These are phyloP conservation scores for Holacanthella duospinosa DNA, from an alignment of 2,888 invertebrate species.

Conservation along the genomic window DNA sequence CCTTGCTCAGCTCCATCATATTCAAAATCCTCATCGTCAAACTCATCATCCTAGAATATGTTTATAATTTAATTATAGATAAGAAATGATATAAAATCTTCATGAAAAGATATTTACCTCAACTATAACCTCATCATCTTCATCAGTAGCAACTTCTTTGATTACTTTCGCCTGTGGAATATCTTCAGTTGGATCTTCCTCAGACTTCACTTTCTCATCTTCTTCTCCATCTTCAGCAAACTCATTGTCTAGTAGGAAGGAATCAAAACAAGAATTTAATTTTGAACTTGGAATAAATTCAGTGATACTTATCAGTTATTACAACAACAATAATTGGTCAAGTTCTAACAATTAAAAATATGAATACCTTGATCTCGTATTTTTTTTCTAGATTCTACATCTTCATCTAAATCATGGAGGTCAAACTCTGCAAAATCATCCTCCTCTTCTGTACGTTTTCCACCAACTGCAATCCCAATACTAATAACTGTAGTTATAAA, in stretches of 20 bases:
- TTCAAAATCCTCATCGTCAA: slow-evolving; percentile 35
- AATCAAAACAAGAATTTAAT: too few relatives aligned
- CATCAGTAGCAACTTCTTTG: slow-evolving; percentile 17
- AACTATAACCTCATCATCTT: slow-evolving; percentile 31
- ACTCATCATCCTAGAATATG: slow-evolving; percentile 29
- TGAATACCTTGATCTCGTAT: neutral
- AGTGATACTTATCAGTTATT: too few relatives aligned
- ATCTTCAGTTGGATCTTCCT: slow-evolving; percentile 14
- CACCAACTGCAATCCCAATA: too few relatives aligned
- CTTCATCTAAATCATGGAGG: slow-evolving; percentile 35
- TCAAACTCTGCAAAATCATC: slow-evolving; percentile 38
- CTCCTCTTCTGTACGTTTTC: too few relatives aligned
- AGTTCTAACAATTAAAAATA: too few relatives aligned
- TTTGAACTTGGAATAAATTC: too few relatives aligned
- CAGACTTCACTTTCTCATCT: slow-evolving; percentile 12
- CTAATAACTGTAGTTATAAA: too few relatives aligned
- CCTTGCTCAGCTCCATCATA: slow-evolving; percentile 12
- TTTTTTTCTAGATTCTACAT: slow-evolving; percentile 10
- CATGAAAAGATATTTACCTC: slow-evolving; percentile 18
- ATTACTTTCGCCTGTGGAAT: slow-evolving; percentile 12
- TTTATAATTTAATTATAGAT: neutral
- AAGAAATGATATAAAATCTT: neutral
- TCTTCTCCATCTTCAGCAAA: slow-evolving; percentile 2
- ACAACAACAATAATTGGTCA: too few relatives aligned
- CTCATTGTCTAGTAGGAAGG: too few relatives aligned